These are phyloP conservation scores for Orycteropus afer DNA, from an alignment of 2,113 vertebrate genomes.

Conservation along the genomic window DNA sequence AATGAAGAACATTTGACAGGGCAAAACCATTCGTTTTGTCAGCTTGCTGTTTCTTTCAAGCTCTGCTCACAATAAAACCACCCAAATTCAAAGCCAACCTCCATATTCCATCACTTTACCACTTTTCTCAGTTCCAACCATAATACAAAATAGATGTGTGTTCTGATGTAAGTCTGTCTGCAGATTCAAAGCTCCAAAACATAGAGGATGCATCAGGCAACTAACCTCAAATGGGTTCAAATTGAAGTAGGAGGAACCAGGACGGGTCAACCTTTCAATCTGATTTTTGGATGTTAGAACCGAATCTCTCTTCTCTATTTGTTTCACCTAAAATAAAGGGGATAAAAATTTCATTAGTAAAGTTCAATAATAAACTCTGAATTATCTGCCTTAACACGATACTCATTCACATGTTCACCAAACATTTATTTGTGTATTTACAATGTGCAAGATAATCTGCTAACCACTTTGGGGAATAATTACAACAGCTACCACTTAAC, in stretches of 20 bases:
- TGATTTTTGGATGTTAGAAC: slow-evolving; percentile 98
- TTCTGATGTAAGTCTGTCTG: neutral
- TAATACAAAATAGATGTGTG: neutral
- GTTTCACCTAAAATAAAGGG: slow-evolving; percentile 92
- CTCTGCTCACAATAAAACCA: slow-evolving; percentile 2
- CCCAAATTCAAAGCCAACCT: neutral
- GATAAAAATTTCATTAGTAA: neutral
- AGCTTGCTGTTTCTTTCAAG: neutral
- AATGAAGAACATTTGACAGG: neutral
- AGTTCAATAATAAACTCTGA: slow-evolving; percentile 29
- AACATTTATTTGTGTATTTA: neutral
- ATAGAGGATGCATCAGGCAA: neutral
- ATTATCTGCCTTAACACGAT: slow-evolving; percentile 35
- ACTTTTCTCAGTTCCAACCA: neutral
- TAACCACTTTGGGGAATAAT: slow-evolving; percentile 19
- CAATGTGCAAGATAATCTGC: neutral
- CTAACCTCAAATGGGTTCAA: slow-evolving; percentile 97
- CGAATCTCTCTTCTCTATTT: slow-evolving; percentile 98
- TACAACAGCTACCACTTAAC: neutral
- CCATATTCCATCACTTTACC: neutral
- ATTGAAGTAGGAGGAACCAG: slow-evolving; percentile 98
- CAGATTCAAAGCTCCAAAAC: neutral
- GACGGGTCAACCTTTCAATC: slow-evolving; percentile 96
- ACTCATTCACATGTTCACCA: neutral
- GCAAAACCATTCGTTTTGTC: neutral